Percentiles rank a stretch among this genome's conserved stretches.
These are phyloP conservation scores for Brevimyrus niger DNA, from an alignment of 2,113 vertebrate species.

Conservation along the genomic window DNA sequence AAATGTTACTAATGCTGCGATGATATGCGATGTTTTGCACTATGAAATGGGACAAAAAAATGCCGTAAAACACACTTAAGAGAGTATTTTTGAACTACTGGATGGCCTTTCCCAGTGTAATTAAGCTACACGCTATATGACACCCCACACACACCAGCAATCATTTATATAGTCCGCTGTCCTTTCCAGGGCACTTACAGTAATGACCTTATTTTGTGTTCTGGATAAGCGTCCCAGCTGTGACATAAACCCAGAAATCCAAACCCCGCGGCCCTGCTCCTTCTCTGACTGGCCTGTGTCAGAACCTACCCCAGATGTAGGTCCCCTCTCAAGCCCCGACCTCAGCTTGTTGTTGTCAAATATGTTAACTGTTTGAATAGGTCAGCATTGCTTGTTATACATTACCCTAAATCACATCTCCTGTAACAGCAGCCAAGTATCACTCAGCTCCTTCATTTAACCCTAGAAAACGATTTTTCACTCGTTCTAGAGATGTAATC, in stretches of 20 bases:
- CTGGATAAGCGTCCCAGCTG: background rate
- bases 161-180: background rate
- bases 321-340: background rate
- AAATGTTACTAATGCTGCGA: background rate
- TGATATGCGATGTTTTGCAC: background rate
- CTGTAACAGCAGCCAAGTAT: background rate
- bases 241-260: background rate
- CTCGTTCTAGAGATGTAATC: background rate
- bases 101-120: background rate
- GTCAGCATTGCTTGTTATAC: background rate
- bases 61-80: background rate
- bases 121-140: background rate
- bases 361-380: background rate
- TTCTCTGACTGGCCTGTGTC: background rate
- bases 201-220: background rate
- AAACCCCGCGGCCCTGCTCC: background rate
- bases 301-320: background rate
- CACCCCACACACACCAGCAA: background rate
- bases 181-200: background rate
- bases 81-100: background rate
- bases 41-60: background rate
- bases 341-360: background rate
- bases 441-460: background rate
- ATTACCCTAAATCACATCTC: background rate
- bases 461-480: background rate